These are phyloP conservation scores for Cynopterus sphinx DNA, from an alignment of 2,797 vertebrate genomes.

Conservation along the genomic window DNA sequence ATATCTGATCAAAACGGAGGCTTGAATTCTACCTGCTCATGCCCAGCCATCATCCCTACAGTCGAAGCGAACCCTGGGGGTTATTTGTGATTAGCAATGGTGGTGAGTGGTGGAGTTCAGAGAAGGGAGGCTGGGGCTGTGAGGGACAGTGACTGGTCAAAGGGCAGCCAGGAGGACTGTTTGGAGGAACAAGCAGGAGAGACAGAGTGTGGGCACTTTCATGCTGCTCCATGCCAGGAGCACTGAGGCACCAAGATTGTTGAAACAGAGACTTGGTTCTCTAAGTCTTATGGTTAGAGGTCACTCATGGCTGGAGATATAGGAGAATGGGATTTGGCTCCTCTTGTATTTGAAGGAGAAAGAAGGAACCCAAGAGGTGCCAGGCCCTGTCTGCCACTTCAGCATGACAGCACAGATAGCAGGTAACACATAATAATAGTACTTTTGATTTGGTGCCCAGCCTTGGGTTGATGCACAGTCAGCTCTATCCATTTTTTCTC, in stretches of 20 bases:
- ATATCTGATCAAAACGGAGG: neutral
- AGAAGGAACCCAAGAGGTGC: neutral
- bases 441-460: neutral
- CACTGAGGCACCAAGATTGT: neutral
- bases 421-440: rapidly evolving
- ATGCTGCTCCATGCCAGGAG: neutral
- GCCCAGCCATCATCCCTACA: neutral
- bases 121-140: neutral
- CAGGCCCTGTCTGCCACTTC: neutral
- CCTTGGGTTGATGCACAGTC: neutral
- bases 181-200: no score
- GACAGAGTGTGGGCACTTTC: neutral
- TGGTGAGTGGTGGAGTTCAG: no score
- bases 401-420: rapidly evolving
- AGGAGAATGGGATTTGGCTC: neutral
- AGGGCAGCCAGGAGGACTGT: neutral
- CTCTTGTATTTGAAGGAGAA: neutral
- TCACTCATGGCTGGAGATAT: neutral
- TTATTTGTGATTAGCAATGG: no score
- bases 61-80: neutral
- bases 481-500: neutral
- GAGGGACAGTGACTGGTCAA: neutral
- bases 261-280: neutral
- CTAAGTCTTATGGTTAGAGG: neutral
- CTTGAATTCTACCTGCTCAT: neutral